phyloP scores from a whole-genome alignment of 2,888 invertebrate species.

The Cylindroiulus punctatus region DNA sequence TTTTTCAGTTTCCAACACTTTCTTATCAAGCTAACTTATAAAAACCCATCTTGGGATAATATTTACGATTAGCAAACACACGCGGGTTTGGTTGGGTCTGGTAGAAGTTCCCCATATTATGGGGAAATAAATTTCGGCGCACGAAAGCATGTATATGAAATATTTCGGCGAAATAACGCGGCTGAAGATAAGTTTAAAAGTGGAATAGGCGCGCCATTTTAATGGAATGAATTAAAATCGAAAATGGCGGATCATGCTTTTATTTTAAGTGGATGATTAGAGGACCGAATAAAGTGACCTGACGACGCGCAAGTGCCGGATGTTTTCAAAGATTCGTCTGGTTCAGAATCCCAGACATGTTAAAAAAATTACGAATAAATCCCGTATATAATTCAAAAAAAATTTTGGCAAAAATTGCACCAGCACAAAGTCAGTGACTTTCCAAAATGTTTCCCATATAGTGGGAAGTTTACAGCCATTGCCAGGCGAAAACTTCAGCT shows the following conservation, averaged over 20 bases:
- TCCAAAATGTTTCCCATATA: too few species aligned
- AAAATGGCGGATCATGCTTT: not conserved
- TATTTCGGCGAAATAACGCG: not conserved
- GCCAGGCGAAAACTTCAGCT: too few species aligned
- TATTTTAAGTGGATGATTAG: not conserved
- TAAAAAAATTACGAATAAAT: not conserved
- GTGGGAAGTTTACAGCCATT: too few species aligned
- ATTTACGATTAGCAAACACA: constrained; percentile 43
- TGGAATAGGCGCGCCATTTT: not conserved
- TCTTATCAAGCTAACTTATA: constrained; percentile 13
- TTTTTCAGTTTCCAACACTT: not conserved
- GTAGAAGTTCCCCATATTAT: constrained; percentile 2
- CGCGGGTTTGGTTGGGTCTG: not conserved
- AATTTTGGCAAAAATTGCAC: not conserved
- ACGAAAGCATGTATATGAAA: not conserved
- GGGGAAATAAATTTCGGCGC: not conserved
- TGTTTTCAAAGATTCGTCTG: not conserved
- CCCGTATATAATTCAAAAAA: not conserved
- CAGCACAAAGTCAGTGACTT: too few species aligned
- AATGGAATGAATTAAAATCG: not conserved
- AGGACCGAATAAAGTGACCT: not conserved
- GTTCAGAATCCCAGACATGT: not conserved
- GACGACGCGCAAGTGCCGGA: not conserved
- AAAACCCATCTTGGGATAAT: constrained; percentile 8
- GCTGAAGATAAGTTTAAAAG: not conserved